These are phyloP conservation scores for Tarsius wallacei DNA, from an alignment of 2,797 vertebrate genomes.

Conservation along the genomic window DNA sequence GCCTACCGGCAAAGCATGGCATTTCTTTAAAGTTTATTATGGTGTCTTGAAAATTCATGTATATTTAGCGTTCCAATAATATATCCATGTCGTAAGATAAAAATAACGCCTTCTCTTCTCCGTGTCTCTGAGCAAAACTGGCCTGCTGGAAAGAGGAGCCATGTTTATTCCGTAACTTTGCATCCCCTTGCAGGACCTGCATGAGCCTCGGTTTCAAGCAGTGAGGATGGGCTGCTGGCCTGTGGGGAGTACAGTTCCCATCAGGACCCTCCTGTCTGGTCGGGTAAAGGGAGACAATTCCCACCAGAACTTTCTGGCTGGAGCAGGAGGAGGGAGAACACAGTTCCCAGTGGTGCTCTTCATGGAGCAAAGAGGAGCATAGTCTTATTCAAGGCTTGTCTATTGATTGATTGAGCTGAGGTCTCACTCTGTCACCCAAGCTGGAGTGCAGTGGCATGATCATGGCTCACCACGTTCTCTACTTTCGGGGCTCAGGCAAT, in stretches of 20 bases:
- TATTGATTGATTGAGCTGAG: too few species aligned
- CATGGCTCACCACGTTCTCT: too few species aligned
- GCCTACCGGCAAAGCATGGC: neutral
- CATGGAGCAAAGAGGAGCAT: neutral
- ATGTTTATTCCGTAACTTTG: neutral
- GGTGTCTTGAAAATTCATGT: slow-evolving; percentile 55
- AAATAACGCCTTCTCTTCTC: slow-evolving; percentile 58
- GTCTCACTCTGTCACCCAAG: too few species aligned
- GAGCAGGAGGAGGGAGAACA: neutral
- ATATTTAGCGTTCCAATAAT: slow-evolving; percentile 73
- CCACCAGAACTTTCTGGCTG: neutral
- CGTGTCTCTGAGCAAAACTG: slow-evolving; percentile 59
- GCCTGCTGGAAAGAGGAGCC: neutral
- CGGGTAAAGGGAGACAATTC: neutral
- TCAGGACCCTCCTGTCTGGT: neutral
- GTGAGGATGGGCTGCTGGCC: neutral
- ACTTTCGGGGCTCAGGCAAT: too few species aligned
- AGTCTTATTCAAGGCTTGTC: neutral
- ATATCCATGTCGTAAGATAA: slow-evolving; percentile 62
- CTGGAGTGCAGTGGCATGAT: too few species aligned
- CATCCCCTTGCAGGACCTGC: neutral
- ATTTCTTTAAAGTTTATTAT: slow-evolving; percentile 65
- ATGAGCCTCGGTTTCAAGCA: neutral
- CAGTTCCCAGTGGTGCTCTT: neutral
- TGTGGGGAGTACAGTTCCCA: neutral